Percentiles rank a stretch among this genome's conserved stretches.
Evolutionary conservation across 30 jellyfish, hydroid and myxozoan species (phyloP).

Genomic region (Hydractinia symbiolongicarpus): DNA sequence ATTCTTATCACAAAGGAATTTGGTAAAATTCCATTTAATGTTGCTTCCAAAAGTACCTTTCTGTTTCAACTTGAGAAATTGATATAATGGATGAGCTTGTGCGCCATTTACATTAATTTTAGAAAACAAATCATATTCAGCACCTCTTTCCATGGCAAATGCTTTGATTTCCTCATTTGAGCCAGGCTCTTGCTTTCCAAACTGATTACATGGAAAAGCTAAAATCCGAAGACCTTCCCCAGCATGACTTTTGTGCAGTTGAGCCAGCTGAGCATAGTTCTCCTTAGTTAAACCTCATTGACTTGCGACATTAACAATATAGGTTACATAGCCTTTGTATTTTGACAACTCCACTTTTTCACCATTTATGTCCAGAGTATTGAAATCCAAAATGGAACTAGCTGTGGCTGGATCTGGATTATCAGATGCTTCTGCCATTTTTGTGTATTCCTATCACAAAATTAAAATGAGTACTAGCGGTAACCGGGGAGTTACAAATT

Average conservation of each 20-base stretch:
- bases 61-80: slow-evolving; percentile 44
- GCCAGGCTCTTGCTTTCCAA: slow-evolving; percentile 97
- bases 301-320: slow-evolving; percentile 92
- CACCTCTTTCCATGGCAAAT: slow-evolving; percentile 86
- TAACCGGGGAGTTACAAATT: too few relatives aligned
- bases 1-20: slow-evolving; percentile 81
- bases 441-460: neutral
- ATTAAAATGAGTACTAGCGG: too few relatives aligned
- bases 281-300: slow-evolving; percentile 94
- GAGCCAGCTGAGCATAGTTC: slow-evolving; percentile 97
- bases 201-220: slow-evolving; percentile 98
- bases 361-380: slow-evolving; percentile 80
- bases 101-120: slow-evolving; percentile 95
- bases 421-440: slow-evolving; percentile 51
- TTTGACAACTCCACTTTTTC: slow-evolving; percentile 67
- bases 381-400: slow-evolving; percentile 61
- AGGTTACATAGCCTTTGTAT: slow-evolving; percentile 82
- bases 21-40: slow-evolving; percentile 97
- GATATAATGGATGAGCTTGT: slow-evolving; percentile 83
- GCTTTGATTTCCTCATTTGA: slow-evolving; percentile 84
- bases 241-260: slow-evolving; percentile 77
- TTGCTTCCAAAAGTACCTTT: too few relatives aligned
- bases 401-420: slow-evolving; percentile 78
- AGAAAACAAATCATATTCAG: slow-evolving; percentile 82
- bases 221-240: slow-evolving; percentile 99